Evolutionary conservation across 2,797 vertebrate genomes (phyloP), one percentile per base, ranked within the genome.

Genomic region (Siniperca undulata): DNA sequence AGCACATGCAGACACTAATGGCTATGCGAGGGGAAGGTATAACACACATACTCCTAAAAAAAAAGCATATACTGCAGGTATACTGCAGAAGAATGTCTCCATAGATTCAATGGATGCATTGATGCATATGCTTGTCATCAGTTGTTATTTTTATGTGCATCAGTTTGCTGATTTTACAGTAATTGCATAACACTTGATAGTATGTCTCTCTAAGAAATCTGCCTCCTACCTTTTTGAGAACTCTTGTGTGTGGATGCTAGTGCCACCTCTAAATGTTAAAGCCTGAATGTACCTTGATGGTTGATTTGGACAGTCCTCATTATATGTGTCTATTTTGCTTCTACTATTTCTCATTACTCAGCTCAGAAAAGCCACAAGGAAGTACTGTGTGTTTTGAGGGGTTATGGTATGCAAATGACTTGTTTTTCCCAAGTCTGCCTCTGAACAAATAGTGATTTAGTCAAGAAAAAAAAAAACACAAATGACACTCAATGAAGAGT

Each of bases 381-480:
- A 75, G 27, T 27, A 17, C 24, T 74, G 46, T 56, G 44, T 66
- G 70, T 70, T 78, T 27, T 50, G 13, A 42, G 44, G 40, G 38
- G n/a, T 17, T 42, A 62, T n/a, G 38, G 62, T 80, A 82, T 89
- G 83, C 74, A 90, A 88, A 89, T 86, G 12, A 65, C 24, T 82
- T 85, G 83, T 86, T 85, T 89, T 86, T 46, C 53, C 7, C 38
- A 16, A 24, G 42, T 80, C 36, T 27, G 68, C 74, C 36, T 84
- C 79, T 81, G 69, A 89, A 89, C 70, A 91, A 89, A 89, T 71
- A 77, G 66, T 65, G 84, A 67, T 87, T 91, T 80, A 82, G 71
- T 81, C 61, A 36, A 62, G 20, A 70, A 44, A 34, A 70, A 44
- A 44, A 42, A 44, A 34, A 1, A 50, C 30, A 77, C 55, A 88